Evolutionary conservation across 2,888 invertebrate species (phyloP).

Genomic region (Ernsta delagoae): DNA sequence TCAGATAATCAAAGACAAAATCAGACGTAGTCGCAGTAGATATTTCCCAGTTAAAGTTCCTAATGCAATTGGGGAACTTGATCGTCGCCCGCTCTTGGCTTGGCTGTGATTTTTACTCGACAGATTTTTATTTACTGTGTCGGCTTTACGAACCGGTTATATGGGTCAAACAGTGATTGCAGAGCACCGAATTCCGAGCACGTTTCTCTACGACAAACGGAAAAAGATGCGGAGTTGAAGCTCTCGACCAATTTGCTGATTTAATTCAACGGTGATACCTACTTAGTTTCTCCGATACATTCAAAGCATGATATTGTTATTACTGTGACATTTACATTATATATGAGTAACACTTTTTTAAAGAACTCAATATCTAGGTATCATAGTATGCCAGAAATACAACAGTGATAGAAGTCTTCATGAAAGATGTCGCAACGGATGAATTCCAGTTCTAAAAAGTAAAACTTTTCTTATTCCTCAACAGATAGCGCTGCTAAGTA

Average conservation of each 20-base stretch:
- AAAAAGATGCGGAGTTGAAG: conserved; percentile 26
- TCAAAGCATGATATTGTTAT: too few species aligned
- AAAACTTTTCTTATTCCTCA: too few species aligned
- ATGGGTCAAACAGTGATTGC: conserved; percentile 35
- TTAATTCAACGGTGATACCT: conserved; percentile 24
- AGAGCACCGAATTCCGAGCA: conserved; percentile 29
- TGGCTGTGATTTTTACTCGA: conserved; percentile 8
- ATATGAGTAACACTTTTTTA: too few species aligned
- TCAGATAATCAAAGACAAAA: conserved; percentile 34
- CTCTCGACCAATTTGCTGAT: conserved; percentile 35
- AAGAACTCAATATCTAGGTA: too few species aligned
- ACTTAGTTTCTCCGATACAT: conserved; percentile 22
- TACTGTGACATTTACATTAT: too few species aligned
- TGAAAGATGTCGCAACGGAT: too few species aligned
- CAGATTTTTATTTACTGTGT: conserved; percentile 36
- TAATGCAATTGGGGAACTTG: conserved; percentile 34
- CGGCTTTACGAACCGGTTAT: conserved; percentile 34
- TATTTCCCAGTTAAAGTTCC: conserved; percentile 15
- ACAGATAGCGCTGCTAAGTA: too few species aligned
- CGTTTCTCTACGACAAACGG: conserved; percentile 35
- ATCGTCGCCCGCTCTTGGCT: conserved; percentile 20
- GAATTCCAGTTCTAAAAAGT: too few species aligned
- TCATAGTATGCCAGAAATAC: too few species aligned
- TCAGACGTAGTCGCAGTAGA: conserved; percentile 21
- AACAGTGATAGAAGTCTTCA: too few species aligned